Evolutionary conservation across 2,888 invertebrate species (phyloP).

Genomic region (Drosophila incognita): DNA sequence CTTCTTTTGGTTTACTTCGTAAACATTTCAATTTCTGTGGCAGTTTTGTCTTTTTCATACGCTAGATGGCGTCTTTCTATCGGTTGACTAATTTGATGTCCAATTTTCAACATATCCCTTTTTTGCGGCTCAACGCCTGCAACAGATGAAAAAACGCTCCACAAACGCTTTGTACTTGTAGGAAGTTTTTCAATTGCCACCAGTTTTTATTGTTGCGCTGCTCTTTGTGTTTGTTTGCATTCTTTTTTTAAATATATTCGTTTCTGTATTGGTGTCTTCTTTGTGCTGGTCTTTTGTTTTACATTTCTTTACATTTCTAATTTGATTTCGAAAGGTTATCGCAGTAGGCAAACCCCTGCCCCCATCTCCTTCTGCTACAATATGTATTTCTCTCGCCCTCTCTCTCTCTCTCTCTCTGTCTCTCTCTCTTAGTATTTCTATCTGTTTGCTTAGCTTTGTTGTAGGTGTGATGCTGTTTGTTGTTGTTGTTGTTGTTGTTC

Average conservation of each 20-base stretch:
- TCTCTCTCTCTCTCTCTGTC: not conserved
- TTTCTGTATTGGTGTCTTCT: constrained; percentile 11
- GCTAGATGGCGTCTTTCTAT: constrained; percentile 25
- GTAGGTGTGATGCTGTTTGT: constrained; percentile 58
- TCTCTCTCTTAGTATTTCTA: not conserved
- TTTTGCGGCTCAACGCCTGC: constrained; percentile 2
- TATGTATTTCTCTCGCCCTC: not conserved
- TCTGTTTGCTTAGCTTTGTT: constrained; percentile 30
- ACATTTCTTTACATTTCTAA: constrained; percentile 68
- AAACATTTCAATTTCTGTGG: not conserved
- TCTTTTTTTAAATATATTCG: not conserved
- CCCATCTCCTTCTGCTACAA: not conserved
- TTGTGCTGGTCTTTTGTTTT: constrained; percentile 31
- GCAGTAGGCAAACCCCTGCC: constrained; percentile 18
- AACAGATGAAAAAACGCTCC: not conserved
- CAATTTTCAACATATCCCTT: constrained; percentile 29
- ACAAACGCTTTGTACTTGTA: constrained; percentile 4
- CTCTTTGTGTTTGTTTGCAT: not conserved
- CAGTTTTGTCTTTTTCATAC: not conserved
- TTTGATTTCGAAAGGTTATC: constrained; percentile 80
- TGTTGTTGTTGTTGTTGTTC: constrained; percentile 25
- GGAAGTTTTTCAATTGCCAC: constrained; percentile 13
- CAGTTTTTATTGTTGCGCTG: constrained; percentile 11
- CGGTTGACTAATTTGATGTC: constrained; percentile 35
- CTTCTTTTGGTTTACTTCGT: not conserved